A percentile compares a stretch with the other conserved stretches of the same genome.
Evolutionary conservation across 2,113 vertebrate genomes (phyloP).

Genomic region (Urocolius indicus): DNA sequence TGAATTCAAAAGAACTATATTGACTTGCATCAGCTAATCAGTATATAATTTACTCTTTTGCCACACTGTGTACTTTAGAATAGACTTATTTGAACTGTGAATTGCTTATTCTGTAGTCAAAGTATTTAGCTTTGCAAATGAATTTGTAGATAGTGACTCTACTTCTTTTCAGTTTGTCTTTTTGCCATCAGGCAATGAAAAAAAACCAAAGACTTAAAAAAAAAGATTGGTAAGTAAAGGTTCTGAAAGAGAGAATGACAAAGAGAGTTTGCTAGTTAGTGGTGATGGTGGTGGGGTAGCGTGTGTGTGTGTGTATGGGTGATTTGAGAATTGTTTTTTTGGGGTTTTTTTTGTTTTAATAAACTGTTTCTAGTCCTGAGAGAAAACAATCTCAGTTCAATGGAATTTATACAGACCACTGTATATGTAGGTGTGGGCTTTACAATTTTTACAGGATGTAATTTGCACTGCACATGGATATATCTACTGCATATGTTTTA

Average conservation of each 20-base stretch:
- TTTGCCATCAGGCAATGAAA: neutral
- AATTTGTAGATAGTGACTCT: neutral
- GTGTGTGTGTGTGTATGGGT: too few relatives aligned
- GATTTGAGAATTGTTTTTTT: neutral
- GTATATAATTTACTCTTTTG: neutral
- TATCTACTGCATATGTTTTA: neutral
- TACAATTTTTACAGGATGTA: neutral
- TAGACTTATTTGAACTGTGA: neutral
- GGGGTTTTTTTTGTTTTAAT: neutral
- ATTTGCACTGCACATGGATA: neutral
- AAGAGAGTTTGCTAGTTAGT: neutral
- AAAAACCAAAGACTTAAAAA: neutral
- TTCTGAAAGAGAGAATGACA: neutral
- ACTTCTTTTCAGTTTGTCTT: neutral
- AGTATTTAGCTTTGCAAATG: neutral
- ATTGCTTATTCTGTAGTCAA: neutral
- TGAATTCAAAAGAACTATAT: neutral
- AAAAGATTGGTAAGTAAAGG: neutral
- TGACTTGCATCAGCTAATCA: neutral
- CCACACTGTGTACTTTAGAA: neutral
- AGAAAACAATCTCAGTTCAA: neutral
- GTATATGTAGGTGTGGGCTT: neutral
- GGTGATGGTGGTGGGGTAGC: too few relatives aligned
- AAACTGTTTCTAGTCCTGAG: neutral
- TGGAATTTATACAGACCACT: neutral